A percentile compares a stretch with the other conserved stretches of the same genome.
Conservation (phyloP, 1,140 invertebrate genomes). For the Tetranychus cinnabarinus region DNA sequence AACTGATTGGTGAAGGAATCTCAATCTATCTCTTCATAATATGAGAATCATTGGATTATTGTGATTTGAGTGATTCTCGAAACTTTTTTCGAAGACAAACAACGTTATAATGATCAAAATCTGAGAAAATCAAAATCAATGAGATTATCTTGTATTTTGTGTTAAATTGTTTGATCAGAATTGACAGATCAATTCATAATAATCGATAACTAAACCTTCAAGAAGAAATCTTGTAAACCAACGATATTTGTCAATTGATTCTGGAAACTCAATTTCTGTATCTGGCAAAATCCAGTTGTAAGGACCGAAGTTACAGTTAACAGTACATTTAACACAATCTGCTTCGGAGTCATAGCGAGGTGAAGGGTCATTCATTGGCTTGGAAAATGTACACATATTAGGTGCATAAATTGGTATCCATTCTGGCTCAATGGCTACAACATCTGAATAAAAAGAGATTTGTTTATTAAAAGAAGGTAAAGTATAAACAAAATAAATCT, state of each 20-base stretch:
- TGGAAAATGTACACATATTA: conserved; percentile 45
- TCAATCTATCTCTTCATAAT: too few relatives aligned
- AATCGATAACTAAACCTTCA: conserved; percentile 21
- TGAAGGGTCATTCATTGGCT: conserved; percentile 32
- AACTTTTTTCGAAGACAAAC: too few relatives aligned
- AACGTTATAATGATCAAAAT: too few relatives aligned
- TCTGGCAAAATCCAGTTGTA: conserved; percentile 52
- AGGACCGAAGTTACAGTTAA: conserved; percentile 50
- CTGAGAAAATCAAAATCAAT: too few relatives aligned
- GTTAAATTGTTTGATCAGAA: too few relatives aligned
- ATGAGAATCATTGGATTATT: too few relatives aligned
- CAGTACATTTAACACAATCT: conserved; percentile 47
- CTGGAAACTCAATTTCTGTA: conserved; percentile 49
- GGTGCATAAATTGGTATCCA: conserved; percentile 70
- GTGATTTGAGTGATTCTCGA: too few relatives aligned
- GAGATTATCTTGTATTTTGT: too few relatives aligned
- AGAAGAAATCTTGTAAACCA: conserved; percentile 68
- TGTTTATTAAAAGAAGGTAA: neutral
- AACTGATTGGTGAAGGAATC: too few relatives aligned
- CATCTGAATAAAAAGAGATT: conserved; percentile 22
- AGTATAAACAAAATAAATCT: neutral
- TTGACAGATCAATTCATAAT: too few relatives aligned
- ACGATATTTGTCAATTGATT: conserved; percentile 35
- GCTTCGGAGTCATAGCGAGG: conserved; percentile 28
- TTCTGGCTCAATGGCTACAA: conserved; percentile 74